Percentiles rank a stretch among this genome's conserved stretches.
These are phyloP conservation scores for Lamellibrachia satsuma DNA, from an alignment of 2,888 invertebrate genomes.

Conservation along the genomic window DNA sequence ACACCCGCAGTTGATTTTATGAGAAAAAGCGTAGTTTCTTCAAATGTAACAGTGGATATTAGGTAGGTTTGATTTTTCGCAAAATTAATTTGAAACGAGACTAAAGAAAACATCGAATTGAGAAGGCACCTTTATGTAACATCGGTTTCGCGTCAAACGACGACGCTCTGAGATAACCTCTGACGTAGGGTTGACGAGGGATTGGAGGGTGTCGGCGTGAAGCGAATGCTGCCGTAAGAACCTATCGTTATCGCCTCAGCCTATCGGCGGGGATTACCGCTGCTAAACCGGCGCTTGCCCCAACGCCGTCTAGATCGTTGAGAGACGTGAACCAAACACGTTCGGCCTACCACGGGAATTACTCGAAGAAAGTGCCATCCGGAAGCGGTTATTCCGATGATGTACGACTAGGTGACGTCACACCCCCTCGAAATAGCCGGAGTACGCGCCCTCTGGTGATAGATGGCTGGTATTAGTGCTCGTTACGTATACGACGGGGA, in stretches of 20 bases:
- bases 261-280: neutral
- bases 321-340: neutral
- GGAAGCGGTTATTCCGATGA: constrained; percentile 3
- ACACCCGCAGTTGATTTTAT: too few relatives aligned
- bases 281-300: neutral
- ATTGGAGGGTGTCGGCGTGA: neutral
- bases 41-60: too few relatives aligned
- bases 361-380: neutral
- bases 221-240: neutral
- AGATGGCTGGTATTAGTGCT: neutral
- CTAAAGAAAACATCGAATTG: too few relatives aligned
- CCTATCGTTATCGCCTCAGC: neutral
- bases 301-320: neutral
- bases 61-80: too few relatives aligned
- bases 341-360: neutral
- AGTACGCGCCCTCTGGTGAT: neutral
- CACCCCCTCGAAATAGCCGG: neutral
- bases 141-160: neutral
- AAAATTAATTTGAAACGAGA: too few relatives aligned
- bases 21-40: too few relatives aligned
- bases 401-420: neutral
- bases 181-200: neutral
- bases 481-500: neutral
- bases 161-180: neutral
- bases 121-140: neutral